A percentile compares a stretch with the other conserved stretches of the same genome.
These are phyloP conservation scores for Nephotettix cincticeps DNA, from an alignment of 1,140 invertebrate genomes.

Conservation along the genomic window DNA sequence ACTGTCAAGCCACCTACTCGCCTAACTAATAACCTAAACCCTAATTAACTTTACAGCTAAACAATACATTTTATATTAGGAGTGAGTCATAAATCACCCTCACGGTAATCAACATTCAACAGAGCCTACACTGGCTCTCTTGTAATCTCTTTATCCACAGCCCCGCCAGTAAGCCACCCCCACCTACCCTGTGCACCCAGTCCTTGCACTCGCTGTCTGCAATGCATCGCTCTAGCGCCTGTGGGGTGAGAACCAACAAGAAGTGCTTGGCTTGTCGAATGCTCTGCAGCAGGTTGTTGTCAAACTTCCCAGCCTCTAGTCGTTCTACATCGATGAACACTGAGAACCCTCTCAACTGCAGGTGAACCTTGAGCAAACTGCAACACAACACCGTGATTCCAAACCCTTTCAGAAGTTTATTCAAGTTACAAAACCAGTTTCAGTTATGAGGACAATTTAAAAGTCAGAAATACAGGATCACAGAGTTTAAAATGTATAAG, in stretches of 20 bases:
- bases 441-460: too few species aligned
- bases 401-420: too few species aligned
- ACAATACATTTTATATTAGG: too few species aligned
- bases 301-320: conserved; percentile 96
- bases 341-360: conserved; percentile 90
- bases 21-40: too few species aligned
- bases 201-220: conserved; percentile 93
- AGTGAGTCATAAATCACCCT: too few species aligned
- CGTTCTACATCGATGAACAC: conserved; percentile 96
- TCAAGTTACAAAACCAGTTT: too few species aligned
- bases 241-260: conserved; percentile 91
- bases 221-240: conserved; percentile 91
- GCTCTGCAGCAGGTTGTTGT: conserved; percentile 95
- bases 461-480: too few species aligned
- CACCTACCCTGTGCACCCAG: conserved; percentile 94
- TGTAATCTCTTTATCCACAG: not conserved
- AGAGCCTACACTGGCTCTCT: not conserved
- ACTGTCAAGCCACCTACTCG: too few species aligned
- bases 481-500: too few species aligned
- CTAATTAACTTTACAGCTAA: not conserved
- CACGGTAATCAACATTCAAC: not conserved
- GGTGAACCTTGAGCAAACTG: conserved; percentile 88
- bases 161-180: not conserved
- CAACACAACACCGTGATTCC: too few species aligned
- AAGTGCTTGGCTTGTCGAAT: conserved; percentile 97